These are phyloP conservation scores for Hippasteria phrygiana DNA, from an alignment of 53 echinoderm and acorn worm genomes.

Conservation along the genomic window DNA sequence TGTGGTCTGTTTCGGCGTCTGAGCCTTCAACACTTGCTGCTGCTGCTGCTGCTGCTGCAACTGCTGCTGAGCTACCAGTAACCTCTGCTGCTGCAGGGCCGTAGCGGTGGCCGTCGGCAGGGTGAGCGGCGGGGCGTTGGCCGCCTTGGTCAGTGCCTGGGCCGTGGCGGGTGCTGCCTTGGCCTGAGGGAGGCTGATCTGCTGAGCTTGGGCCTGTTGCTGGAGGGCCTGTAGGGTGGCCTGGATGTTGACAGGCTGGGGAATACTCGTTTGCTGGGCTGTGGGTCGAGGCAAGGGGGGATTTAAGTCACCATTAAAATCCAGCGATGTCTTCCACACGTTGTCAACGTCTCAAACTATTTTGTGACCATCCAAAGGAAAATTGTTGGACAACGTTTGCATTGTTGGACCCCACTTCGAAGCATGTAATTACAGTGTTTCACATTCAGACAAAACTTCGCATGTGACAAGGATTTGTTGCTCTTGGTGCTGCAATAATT, in stretches of 20 bases:
- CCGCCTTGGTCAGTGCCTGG: slow-evolving; percentile 36
- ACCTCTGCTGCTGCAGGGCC: slow-evolving; percentile 52
- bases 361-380: no score
- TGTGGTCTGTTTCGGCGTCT: slow-evolving; percentile 61
- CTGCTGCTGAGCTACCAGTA: slow-evolving; percentile 42
- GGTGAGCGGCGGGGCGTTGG: slow-evolving; percentile 18
- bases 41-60: slow-evolving; percentile 37
- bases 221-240: slow-evolving; percentile 85
- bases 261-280: slow-evolving; percentile 35
- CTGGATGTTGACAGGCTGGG: slow-evolving; percentile 80
- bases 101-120: slow-evolving; percentile 25
- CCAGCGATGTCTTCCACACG: no score
- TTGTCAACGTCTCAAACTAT: no score
- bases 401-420: no score
- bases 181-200: slow-evolving; percentile 55
- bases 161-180: slow-evolving; percentile 55
- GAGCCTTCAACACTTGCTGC: slow-evolving; percentile 32
- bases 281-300: no score
- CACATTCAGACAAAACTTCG: no score
- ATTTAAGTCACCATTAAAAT: no score
- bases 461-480: no score
- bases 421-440: no score
- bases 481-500: no score
- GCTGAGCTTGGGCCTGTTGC: slow-evolving; percentile 73
- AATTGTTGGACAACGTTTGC: no score